Percentiles rank a stretch among this genome's conserved stretches.
These are phyloP conservation scores for Luffia ferchaultella DNA, from an alignment of 2,888 invertebrate genomes.

Conservation along the genomic window DNA sequence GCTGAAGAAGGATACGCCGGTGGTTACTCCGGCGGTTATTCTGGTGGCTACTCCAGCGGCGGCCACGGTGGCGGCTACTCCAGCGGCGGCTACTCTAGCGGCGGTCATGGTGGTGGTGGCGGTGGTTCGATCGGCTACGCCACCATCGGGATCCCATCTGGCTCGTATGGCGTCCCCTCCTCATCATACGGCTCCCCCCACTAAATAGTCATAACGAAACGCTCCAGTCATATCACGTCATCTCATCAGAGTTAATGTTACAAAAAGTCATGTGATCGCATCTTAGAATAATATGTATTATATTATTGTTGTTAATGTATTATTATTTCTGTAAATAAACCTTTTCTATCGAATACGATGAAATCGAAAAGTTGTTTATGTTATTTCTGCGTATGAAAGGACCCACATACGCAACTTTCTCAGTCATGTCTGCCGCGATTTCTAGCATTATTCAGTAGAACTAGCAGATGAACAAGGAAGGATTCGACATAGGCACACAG, in stretches of 20 bases:
- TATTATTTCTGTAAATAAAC: conserved; percentile 61
- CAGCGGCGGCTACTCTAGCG: conserved; percentile 14
- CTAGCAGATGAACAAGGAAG: too few species aligned
- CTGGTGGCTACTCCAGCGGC: conserved; percentile 24
- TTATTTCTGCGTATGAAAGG: too few species aligned
- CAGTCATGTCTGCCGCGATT: too few species aligned
- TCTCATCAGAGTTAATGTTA: conserved; percentile 36
- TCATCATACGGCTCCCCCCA: conserved; percentile 55
- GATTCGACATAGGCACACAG: too few species aligned
- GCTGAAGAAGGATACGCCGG: conserved; percentile 62
- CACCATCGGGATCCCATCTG: conserved; percentile 51
- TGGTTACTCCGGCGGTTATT: conserved; percentile 38
- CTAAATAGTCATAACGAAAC: conserved; percentile 29
- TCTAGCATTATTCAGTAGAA: too few species aligned
- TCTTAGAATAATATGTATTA: conserved; percentile 54
- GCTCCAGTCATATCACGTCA: conserved; percentile 40
- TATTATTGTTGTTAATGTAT: conserved; percentile 48
- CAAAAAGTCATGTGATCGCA: conserved; percentile 55
- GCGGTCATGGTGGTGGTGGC: conserved; percentile 22
- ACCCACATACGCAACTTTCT: too few species aligned
- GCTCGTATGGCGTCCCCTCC: conserved; percentile 55
- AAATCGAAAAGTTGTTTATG: background rate
- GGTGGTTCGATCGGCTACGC: conserved; percentile 32
- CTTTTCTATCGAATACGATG: conserved; percentile 6
- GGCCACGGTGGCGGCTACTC: conserved; percentile 25